Base-by-base conservation (phyloP, 2,113 vertebrate species). In the Grammomys surdaster region DNA sequence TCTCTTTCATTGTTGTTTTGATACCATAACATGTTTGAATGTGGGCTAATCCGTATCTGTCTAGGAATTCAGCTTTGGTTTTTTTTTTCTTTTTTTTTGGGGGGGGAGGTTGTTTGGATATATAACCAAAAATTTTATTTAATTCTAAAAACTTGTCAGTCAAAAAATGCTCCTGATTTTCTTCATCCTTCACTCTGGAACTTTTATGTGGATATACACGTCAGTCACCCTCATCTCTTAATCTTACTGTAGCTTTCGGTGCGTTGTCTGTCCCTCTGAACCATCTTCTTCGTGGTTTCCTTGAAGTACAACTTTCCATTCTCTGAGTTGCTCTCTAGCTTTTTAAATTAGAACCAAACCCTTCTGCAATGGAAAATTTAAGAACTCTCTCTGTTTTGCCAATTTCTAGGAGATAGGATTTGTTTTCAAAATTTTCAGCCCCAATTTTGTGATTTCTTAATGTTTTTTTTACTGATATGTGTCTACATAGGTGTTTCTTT, bases 391-490 rank as follows among this genome's bases (percentile, higher is more conserved):
- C 16, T 86, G 75, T 77, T 92, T 96, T 96, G 17, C 31, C 93
- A 77, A 93, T 69, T 92, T 84, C n/a, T 65, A 48, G 43, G 84
- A 92, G 60, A 82, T 77, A 17, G 14, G 2, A 88, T 69, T 60
- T 14, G 31, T 81, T 92, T 85, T 54, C 84, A 86, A 81, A 88
- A 54, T 24, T 88, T 1, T 70, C 85, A 77, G 26, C 24, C 31
- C n/a, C 58, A 36, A 60, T 73, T 89, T 94, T 40, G 75, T 87
- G 19, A 7, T 80, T 94, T 89, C 63, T 95, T 95, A 46, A 36
- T 75, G 54, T n/a, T 51, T 19, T 90, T 56, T 3, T 28, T 81
- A 70, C 40, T 58, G 20, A 13, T 58, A 13, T n/a, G 26, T 46
- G 22, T 46, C 28, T 87, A 20, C 40, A 58, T 76, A 72, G 88